Conservation (phyloP, 2,113 vertebrate genomes). For the Heterotilapia buettikoferi region DNA sequence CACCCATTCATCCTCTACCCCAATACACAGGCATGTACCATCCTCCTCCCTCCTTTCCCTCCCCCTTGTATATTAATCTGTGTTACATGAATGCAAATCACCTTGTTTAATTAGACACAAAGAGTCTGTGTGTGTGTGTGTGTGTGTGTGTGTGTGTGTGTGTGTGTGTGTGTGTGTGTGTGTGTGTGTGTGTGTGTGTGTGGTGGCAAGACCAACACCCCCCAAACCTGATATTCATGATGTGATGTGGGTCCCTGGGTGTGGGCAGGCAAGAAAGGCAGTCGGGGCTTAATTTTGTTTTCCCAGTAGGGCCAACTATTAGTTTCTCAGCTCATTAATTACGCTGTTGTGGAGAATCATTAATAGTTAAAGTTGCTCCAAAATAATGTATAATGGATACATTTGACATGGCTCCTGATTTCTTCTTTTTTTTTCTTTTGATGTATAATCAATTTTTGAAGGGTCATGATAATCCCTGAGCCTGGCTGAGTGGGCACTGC, state of each 20-base stretch:
- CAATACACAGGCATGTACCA: not conserved
- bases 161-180: not conserved
- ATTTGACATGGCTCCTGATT: conserved; percentile 47
- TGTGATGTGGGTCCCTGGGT: conserved; percentile 47
- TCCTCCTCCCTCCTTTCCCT: not conserved
- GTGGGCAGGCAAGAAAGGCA: conserved; percentile 32
- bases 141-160: not conserved
- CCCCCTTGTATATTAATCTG: conserved; percentile 46
- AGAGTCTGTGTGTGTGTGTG: conserved; percentile 4
- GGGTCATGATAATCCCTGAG: conserved; percentile 62
- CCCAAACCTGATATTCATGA: conserved; percentile 51
- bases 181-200: not conserved
- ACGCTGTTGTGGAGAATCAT: conserved; percentile 73
- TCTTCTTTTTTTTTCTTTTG: conserved; percentile 27
- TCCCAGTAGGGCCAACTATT: conserved; percentile 72
- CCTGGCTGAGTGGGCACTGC: not conserved
- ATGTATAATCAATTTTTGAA: conserved; percentile 78
- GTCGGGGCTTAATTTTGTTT: conserved; percentile 67
- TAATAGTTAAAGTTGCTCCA: conserved; percentile 79
- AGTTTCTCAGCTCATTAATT: conserved; percentile 79
- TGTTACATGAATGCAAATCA: conserved; percentile 73
- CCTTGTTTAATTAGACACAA: conserved; percentile 74
- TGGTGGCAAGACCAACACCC: not conserved
- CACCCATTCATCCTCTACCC: not conserved
- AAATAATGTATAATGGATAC: conserved; percentile 72